A percentile compares a stretch with the other conserved stretches of the same genome.
Conservation (phyloP, 2,888 invertebrate species). For the Callosobruchus maculatus region DNA sequence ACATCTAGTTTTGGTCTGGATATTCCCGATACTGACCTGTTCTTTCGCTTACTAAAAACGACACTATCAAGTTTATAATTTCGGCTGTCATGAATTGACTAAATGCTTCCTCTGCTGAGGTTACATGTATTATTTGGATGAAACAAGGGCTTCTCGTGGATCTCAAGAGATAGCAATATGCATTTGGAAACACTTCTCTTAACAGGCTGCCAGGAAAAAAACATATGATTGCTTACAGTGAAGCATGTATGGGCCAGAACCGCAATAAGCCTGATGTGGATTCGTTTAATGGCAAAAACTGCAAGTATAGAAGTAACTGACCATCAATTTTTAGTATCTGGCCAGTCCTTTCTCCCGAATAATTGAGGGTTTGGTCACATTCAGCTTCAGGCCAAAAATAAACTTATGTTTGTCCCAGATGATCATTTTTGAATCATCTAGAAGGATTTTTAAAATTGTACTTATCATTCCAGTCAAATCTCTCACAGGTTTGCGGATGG, state of each 20-base stretch:
- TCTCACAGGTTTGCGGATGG: too few species aligned
- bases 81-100: neutral
- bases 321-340: neutral
- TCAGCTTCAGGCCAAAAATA: slow-evolving; percentile 1
- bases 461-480: neutral
- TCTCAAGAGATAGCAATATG: slow-evolving; percentile 24
- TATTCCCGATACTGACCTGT: slow-evolving; percentile 26
- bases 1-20: slow-evolving; percentile 15
- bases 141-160: slow-evolving; percentile 34
- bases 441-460: neutral
- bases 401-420: slow-evolving; percentile 3
- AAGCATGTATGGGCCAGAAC: slow-evolving; percentile 4
- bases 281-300: neutral
- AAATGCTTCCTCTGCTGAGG: neutral
- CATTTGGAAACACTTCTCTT: neutral
- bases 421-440: slow-evolving; percentile 1
- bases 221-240: slow-evolving; percentile 5
- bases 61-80: slow-evolving; percentile 15
- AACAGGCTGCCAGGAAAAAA: slow-evolving; percentile 2
- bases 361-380: neutral
- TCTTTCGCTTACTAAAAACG: slow-evolving; percentile 33
- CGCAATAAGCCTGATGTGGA: slow-evolving; percentile 4
- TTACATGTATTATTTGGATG: slow-evolving; percentile 34
- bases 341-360: neutral
- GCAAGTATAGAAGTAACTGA: neutral